phyloP scores from a whole-genome alignment of 2,888 invertebrate species.

The Neoscelio sp. region DNA sequence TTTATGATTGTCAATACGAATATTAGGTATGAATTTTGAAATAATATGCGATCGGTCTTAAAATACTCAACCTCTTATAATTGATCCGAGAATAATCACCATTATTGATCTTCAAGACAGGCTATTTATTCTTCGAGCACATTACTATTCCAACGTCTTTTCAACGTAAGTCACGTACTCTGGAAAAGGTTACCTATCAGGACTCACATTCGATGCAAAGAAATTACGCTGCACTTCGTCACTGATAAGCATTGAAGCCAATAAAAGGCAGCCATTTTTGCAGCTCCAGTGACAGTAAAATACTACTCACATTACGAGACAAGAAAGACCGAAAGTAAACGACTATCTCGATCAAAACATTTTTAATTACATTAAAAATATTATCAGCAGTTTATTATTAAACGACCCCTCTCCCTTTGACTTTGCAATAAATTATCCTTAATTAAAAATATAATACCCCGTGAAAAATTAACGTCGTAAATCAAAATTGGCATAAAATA shows the following conservation, averaged over 20 bases:
- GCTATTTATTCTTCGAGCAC: slow-evolving; percentile 58
- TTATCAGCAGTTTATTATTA: too few relatives aligned
- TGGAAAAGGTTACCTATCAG: slow-evolving; percentile 62
- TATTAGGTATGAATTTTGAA: neutral
- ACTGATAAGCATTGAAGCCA: slow-evolving; percentile 64
- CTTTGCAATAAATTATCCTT: neutral
- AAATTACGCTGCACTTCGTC: slow-evolving; percentile 63
- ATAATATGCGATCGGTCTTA: neutral
- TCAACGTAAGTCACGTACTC: slow-evolving; percentile 64
- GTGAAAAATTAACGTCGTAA: slow-evolving; percentile 6
- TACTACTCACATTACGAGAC: slow-evolving; percentile 53
- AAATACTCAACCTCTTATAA: slow-evolving; percentile 24
- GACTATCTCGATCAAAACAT: slow-evolving; percentile 40
- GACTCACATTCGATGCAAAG: slow-evolving; percentile 66
- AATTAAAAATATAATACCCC: neutral
- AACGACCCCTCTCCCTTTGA: too few relatives aligned
- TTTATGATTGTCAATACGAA: too few relatives aligned
- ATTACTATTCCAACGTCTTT: slow-evolving; percentile 63
- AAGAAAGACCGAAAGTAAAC: slow-evolving; percentile 51
- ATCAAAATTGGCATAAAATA: slow-evolving; percentile 24
- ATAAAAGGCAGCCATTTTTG: slow-evolving; percentile 65
- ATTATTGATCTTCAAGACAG: slow-evolving; percentile 48
- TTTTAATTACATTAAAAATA: slow-evolving; percentile 18
- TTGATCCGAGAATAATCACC: slow-evolving; percentile 31
- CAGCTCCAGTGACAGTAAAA: slow-evolving; percentile 50